Conservation (phyloP, 53 echinoderm and acorn worm genomes). For the Paelopatides confundens region DNA sequence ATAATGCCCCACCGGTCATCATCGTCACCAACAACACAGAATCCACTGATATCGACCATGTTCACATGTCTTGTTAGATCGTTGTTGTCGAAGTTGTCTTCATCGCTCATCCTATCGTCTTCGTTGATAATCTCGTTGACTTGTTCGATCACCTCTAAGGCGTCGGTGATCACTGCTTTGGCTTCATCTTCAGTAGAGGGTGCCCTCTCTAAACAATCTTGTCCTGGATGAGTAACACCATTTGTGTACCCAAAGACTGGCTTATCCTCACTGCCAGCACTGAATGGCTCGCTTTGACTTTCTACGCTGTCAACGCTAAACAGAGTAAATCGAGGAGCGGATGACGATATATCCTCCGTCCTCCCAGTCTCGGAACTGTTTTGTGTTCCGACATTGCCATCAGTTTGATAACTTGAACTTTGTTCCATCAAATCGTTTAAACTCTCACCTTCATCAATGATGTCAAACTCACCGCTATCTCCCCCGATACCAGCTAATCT, state of each 20-base stretch:
- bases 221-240: not conserved
- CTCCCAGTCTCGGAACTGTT: not conserved
- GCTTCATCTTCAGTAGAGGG: conserved; percentile 43
- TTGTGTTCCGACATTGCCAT: not conserved
- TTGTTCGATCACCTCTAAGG: conserved; percentile 77
- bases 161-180: conserved; percentile 74
- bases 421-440: conserved; percentile 84
- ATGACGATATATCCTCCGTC: not conserved
- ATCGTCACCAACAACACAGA: not conserved
- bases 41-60: not conserved
- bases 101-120: not conserved
- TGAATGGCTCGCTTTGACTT: conserved; percentile 61
- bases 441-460: conserved; percentile 58
- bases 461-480: conserved; percentile 63
- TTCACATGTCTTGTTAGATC: not conserved
- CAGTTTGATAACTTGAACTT: conserved; percentile 73
- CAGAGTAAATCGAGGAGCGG: conserved; percentile 72
- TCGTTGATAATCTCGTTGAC: conserved; percentile 62
- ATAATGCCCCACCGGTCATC: not conserved
- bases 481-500: not conserved
- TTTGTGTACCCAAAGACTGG: conserved; percentile 55
- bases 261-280: conserved; percentile 61
- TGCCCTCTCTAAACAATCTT: not conserved
- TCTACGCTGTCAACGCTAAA: conserved; percentile 93
- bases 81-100: not conserved